Percentiles rank a stretch among this genome's conserved stretches.
phyloP scores from a whole-genome alignment of 2,797 vertebrate genomes.

The Anomalospiza imberbis region DNA sequence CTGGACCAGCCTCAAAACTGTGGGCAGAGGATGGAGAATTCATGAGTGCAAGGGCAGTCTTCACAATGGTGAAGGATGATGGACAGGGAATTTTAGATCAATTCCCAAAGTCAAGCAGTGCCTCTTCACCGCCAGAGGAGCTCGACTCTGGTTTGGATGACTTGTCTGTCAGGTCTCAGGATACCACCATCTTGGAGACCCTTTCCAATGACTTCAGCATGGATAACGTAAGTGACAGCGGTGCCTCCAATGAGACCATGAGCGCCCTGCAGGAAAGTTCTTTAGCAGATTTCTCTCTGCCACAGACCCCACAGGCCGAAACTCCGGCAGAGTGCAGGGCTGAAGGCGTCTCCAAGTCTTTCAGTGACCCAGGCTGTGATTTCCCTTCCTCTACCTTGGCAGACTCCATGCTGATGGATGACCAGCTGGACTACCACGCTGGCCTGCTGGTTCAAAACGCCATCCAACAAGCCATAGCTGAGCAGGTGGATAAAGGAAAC shows the following conservation, averaged over 20 bases:
- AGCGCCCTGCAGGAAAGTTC: slow-evolving; percentile 81
- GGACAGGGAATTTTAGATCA: slow-evolving; percentile 80
- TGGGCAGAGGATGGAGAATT: slow-evolving; percentile 88
- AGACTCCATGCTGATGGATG: slow-evolving; percentile 75
- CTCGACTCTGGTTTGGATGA: slow-evolving; percentile 94
- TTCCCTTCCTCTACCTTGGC: slow-evolving; percentile 64
- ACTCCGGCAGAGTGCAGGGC: slow-evolving; percentile 80
- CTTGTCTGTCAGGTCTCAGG: slow-evolving; percentile 91
- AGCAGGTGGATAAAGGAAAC: slow-evolving; percentile 74
- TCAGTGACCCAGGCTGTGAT: slow-evolving; percentile 73
- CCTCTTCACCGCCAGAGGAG: slow-evolving; percentile 84
- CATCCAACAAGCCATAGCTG: slow-evolving; percentile 90
- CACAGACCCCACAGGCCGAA: slow-evolving; percentile 84
- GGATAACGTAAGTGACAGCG: slow-evolving; percentile 94
- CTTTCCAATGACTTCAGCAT: slow-evolving; percentile 89
- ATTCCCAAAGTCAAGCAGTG: slow-evolving; percentile 73
- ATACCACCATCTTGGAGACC: slow-evolving; percentile 86
- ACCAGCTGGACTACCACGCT: slow-evolving; percentile 89
- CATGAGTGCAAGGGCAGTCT: slow-evolving; percentile 85
- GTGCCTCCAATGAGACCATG: slow-evolving; percentile 84
- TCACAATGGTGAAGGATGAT: slow-evolving; percentile 89
- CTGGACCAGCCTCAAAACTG: slow-evolving; percentile 70
- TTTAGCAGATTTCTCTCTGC: slow-evolving; percentile 81
- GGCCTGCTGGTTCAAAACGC: slow-evolving; percentile 89
- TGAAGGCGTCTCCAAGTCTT: slow-evolving; percentile 75